Percentiles rank a stretch among this genome's conserved stretches.
phyloP scores from a whole-genome alignment of 1,140 invertebrate species.

The Zaprionus kolodkinae region DNA sequence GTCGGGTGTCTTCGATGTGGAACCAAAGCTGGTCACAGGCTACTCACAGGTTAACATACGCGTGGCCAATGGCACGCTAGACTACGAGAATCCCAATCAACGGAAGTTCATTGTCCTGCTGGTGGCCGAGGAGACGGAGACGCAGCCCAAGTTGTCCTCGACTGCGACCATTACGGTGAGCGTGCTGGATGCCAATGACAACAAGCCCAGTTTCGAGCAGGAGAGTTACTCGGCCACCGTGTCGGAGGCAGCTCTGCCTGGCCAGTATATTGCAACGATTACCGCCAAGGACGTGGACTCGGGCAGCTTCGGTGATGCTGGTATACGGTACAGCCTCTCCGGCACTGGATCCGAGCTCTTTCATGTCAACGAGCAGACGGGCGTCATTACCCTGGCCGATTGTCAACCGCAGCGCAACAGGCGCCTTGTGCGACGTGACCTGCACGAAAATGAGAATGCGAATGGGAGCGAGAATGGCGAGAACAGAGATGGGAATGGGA shows the following conservation, averaged over 20 bases:
- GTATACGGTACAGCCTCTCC: constrained; percentile 93
- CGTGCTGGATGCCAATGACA: constrained; percentile 95
- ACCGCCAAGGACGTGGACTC: constrained; percentile 94
- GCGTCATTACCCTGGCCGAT: constrained; percentile 91
- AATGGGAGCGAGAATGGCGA: background rate
- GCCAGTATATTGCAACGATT: constrained; percentile 90
- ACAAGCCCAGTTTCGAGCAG: constrained; percentile 91
- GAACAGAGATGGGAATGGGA: background rate
- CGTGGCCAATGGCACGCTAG: constrained; percentile 91
- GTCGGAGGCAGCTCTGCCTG: constrained; percentile 89
- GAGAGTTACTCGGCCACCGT: constrained; percentile 90
- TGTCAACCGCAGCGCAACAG: constrained; percentile 85
- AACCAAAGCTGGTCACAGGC: constrained; percentile 91
- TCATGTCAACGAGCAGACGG: constrained; percentile 91
- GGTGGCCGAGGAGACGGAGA: constrained; percentile 92
- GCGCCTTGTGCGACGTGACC: constrained; percentile 67
- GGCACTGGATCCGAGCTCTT: constrained; percentile 94
- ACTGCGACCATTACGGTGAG: constrained; percentile 94
- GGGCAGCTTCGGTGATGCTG: constrained; percentile 88
- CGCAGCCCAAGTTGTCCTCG: constrained; percentile 90
- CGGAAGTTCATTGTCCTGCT: constrained; percentile 95
- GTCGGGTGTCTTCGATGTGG: constrained; percentile 92
- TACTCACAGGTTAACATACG: constrained; percentile 92
- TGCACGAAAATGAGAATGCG: constrained; percentile 43
- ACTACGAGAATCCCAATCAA: constrained; percentile 96